Evolutionary conservation across 2,113 vertebrate species (phyloP), one percentile per base, ranked within the genome.

Genomic region (Brachirus orientalis): DNA sequence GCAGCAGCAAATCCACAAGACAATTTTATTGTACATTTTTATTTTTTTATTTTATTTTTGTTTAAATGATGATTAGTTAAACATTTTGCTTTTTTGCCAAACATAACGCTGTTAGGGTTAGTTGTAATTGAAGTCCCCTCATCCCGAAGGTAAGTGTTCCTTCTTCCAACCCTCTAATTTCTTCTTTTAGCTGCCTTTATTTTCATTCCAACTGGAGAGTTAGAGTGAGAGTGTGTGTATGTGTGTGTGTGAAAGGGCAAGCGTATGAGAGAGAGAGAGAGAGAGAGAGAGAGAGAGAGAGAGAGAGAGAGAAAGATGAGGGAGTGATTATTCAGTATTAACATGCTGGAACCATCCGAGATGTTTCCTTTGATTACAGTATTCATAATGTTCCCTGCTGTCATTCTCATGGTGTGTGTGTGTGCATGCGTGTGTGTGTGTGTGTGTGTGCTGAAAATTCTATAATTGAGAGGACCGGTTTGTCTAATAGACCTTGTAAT

Each of bases 281-380:
- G 50, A n/a, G 9, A 17, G 14, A 9, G 51, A 38, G 12, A 22
- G 54, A 33, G 50, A 16, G 46, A 38, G 18, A 13, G 65, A 56
- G 60, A 50, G 52, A 36, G 51, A 18, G 59, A 36, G 7, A 60
- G 51, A 63, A 53, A 69, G 77, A 80, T 66, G 72, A 83, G 63
- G 51, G 74, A 80, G 79, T 68, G 81, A 92, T 92, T 92, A 91
- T 91, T 92, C 89, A 89, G 80, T 88, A 89, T 91, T 88, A 90
- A 87, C 77, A 85, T 82, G 61, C 72, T 60, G 66, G 57, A 71
- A 61, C 65, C 57, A 71, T 78, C 75, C 38, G 80, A 88, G 90
- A 92, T 88, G 82, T 83, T 91, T 89, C 79, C 75, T 67, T 66
- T 75, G 67, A 90, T 92, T 88, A 85, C 64, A 84, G 72, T 75